phyloP scores from a whole-genome alignment of 2,888 invertebrate genomes.

The Pristionchus maxplancki region DNA sequence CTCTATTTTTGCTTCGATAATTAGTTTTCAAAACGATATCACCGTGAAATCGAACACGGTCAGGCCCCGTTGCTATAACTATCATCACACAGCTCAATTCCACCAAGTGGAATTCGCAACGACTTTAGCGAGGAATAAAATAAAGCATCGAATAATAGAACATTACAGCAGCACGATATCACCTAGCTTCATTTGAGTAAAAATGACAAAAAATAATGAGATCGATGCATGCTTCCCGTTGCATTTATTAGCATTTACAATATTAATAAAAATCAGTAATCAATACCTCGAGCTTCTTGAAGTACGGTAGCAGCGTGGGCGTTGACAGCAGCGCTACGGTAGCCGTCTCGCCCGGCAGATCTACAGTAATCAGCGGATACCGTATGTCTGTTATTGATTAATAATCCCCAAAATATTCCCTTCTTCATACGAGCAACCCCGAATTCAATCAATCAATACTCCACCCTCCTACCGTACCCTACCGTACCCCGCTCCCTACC shows the following conservation, averaged over 20 bases:
- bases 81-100: too few species aligned
- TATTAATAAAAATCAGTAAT: not conserved
- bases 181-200: too few species aligned
- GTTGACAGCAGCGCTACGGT: constrained; percentile 62
- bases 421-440: not conserved
- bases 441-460: not conserved
- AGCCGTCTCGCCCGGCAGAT: constrained; percentile 50
- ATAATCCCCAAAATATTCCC: not conserved
- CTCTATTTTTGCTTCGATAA: too few species aligned
- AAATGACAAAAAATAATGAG: too few species aligned
- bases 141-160: too few species aligned
- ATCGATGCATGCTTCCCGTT: too few species aligned
- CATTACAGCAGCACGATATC: too few species aligned
- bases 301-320: constrained; percentile 64
- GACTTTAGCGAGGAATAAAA: too few species aligned
- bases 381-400: not conserved
- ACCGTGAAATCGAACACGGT: too few species aligned
- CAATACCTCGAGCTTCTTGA: constrained; percentile 60
- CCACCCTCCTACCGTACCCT: not conserved
- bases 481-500: constrained; percentile 62
- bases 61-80: too few species aligned
- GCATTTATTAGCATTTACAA: not conserved
- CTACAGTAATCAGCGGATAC: not conserved
- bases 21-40: too few species aligned
- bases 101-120: too few species aligned